Evolutionary conservation across 2,888 invertebrate genomes (phyloP), one percentile per base, ranked within the genome.

Genomic region (Spicauda simplicius): DNA sequence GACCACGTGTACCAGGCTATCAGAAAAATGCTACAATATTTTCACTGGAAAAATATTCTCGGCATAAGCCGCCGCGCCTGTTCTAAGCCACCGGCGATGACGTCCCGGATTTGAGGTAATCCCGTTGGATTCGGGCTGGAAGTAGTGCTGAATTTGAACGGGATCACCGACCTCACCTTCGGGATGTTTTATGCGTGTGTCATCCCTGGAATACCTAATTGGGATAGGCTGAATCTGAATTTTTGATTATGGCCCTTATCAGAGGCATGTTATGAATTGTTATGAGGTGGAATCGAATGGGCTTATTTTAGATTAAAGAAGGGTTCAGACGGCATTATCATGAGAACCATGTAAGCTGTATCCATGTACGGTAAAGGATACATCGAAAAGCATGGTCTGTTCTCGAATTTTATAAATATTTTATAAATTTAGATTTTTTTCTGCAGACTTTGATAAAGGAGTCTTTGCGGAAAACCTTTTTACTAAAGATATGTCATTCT

Each of bases 11-110:
- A 37, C 37, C 37, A 37, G 33, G 33, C 33, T 10, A 33, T 19
- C 54, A 59, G 41, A n/a, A 71, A 73, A 70, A 70, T 71, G 69
- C 57, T 59, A 71, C 70, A 74, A 80, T 79, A 80, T 83, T 83
- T 82, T 77, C 73, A 61, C 70, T 70, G 76, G 72, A 73, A 78
- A 84, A 85, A 84, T 83, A 82, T 83, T 81, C 76, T 74, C 74
- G 64, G 81, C 80, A 82, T 86, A 86, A 86, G 80, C 78, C 72
- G 53, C 60, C 59, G 65, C 59, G 71, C 64, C 64, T 66, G 81
- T 74, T 56, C 73, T 84, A 83, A 83, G 84, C 84, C 79, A 82
- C 77, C 77, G 76, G 78, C 81, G 83, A 83, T 85, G 87, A 86
- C 87, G 84, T 70, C 65, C 70, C 70, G 75, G 75, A 71, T 74